Evolutionary conservation across 2,888 invertebrate species (phyloP), one percentile per base, ranked within the genome.

Genomic region (Caenorhabditis becei): DNA sequence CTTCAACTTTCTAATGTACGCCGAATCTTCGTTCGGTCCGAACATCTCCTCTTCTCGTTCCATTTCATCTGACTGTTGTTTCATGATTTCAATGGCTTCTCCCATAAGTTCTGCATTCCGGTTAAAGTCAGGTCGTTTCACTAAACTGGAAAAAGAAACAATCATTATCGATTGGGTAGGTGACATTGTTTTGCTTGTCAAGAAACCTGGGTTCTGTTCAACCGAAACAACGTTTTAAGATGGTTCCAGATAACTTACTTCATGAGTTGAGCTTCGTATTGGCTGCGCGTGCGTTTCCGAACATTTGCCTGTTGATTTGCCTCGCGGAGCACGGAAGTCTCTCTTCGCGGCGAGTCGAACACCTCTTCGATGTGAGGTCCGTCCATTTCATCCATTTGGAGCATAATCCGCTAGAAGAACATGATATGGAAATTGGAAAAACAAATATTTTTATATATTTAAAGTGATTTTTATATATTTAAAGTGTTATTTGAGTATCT

Each of bases 341-440:
- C n/a, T 23, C 10, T 32, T 7, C 20, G 2, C 44, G 69, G 69
- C 18, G 47, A 47, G 51, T 56, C 74, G 18, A 49, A n/a, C 3
- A 65, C 20, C 37, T 74, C 65, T 20, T 65, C 74, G 24, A 74
- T 74, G 14, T 23, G 32, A 2, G 74, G 65, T 8, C 72, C 63
- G 10, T 61, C 61, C 8, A 18, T 18, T 8, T 35, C 26, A 16
- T 35, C 18, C 71, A 71, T 54, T 24, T 32, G 44, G 1, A 35
- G 23, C 54, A 63, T 56, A 10, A 16, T 11, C n/a, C 8, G 24
- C 47, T 26, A 41, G 35, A 53, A 54, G n/a, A n/a, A n/a, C n/a
- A n/a, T n/a, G n/a, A n/a, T n/a, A n/a, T n/a, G n/a, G n/a, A n/a
- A n/a, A n/a, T n/a, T n/a, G n/a, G n/a, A n/a, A n/a, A n/a, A n/a